These are phyloP conservation scores for Acanthurus leucopareius DNA, from an alignment of 2,797 vertebrate genomes.

Conservation along the genomic window DNA sequence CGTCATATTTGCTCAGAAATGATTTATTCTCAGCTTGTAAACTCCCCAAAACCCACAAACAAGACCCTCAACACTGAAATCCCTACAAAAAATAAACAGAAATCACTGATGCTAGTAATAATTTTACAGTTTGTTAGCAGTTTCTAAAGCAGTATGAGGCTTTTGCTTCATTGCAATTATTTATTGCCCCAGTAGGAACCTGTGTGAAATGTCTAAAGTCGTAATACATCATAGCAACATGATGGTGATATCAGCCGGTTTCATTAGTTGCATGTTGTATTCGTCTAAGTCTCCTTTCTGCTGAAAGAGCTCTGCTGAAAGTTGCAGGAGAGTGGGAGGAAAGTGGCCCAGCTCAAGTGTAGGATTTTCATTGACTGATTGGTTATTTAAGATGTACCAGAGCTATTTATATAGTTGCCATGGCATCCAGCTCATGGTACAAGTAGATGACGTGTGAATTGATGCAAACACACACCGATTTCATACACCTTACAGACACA, in stretches of 20 bases:
- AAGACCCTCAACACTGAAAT: neutral
- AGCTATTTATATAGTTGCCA: constrained; percentile 77
- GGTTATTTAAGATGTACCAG: constrained; percentile 68
- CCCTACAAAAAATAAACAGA: neutral
- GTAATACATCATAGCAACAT: neutral
- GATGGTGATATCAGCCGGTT: neutral
- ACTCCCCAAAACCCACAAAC: neutral
- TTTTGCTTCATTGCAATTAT: neutral
- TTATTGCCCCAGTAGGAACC: neutral
- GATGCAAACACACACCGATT: constrained; percentile 33
- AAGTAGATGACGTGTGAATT: constrained; percentile 61
- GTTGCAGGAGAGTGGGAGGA: constrained; percentile 55
- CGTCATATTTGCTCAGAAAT: neutral
- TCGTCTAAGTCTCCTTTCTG: neutral
- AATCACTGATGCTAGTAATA: neutral
- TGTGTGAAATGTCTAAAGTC: constrained; percentile 4
- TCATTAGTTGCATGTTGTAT: constrained; percentile 11
- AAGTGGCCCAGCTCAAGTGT: constrained; percentile 53
- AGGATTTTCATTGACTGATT: constrained; percentile 70
- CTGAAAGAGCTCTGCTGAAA: constrained; percentile 33
- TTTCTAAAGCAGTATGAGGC: neutral
- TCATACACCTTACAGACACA: constrained; percentile 12
- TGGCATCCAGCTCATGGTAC: constrained; percentile 51
- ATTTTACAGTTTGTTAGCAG: neutral
- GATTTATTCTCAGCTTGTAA: neutral